Percentiles rank a stretch among this genome's conserved stretches.
Conservation (phyloP, 2,888 invertebrate species). For the Thera obeliscata region DNA sequence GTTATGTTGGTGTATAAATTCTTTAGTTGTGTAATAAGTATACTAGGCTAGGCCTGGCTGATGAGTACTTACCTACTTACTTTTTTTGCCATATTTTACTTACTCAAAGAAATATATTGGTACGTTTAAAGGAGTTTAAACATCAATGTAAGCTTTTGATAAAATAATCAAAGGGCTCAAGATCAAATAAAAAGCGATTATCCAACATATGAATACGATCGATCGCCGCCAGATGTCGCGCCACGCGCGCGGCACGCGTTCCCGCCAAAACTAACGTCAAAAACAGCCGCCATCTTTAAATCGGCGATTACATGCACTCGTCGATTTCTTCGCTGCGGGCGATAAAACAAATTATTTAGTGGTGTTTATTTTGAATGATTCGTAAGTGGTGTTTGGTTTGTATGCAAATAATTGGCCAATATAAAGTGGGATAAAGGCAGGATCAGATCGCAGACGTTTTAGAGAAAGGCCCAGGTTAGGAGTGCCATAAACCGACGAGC, state of each 20-base stretch:
- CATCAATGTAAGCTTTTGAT: too few relatives aligned
- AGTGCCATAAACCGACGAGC: too few relatives aligned
- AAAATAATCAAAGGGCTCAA: neutral
- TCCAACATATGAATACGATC: conserved; percentile 48
- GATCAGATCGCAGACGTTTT: too few relatives aligned
- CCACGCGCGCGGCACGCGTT: conserved; percentile 57
- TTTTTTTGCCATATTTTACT: too few relatives aligned
- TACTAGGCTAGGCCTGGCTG: too few relatives aligned
- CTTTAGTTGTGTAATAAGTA: too few relatives aligned
- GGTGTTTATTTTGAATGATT: neutral
- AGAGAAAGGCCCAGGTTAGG: too few relatives aligned
- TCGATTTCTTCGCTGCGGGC: conserved; percentile 7
- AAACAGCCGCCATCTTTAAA: conserved; percentile 25
- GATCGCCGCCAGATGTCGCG: conserved; percentile 57
- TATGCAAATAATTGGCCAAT: conserved; percentile 12
- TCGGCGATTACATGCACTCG: conserved; percentile 1
- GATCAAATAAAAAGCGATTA: conserved; percentile 35
- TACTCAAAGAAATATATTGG: too few relatives aligned
- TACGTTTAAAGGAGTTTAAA: too few relatives aligned
- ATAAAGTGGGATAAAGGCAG: neutral
- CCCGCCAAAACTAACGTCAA: conserved; percentile 62
- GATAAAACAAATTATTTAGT: conserved; percentile 17
- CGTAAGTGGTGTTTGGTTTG: conserved; percentile 1
- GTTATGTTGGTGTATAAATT: too few relatives aligned
- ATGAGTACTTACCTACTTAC: too few relatives aligned